Conservation (phyloP, 2,113 vertebrate genomes). For the Cichladusa arquata region DNA sequence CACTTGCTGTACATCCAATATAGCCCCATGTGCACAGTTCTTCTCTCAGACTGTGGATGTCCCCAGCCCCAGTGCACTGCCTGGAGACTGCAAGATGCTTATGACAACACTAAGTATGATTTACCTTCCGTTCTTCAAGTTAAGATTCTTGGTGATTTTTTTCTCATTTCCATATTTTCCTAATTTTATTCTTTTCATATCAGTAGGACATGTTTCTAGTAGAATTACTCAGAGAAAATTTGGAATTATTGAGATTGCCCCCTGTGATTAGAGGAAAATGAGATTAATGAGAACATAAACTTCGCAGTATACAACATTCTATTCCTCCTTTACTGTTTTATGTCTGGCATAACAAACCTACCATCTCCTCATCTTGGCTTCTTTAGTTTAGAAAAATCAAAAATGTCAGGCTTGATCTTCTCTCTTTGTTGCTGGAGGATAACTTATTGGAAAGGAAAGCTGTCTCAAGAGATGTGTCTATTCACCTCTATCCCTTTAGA, state of each 20-base stretch:
- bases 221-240: background rate
- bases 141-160: background rate
- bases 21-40: fast-evolving
- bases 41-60: background rate
- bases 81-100: background rate
- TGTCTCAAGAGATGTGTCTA: background rate
- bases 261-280: background rate
- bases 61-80: background rate
- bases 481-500: background rate
- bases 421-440: background rate
- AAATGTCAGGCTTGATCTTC: background rate
- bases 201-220: background rate
- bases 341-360: background rate
- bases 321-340: background rate
- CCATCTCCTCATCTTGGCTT: background rate
- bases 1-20: background rate
- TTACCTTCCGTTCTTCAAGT: background rate
- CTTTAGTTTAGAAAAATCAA: background rate
- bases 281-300: background rate
- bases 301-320: background rate
- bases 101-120: background rate
- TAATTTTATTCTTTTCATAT: background rate
- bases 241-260: background rate
- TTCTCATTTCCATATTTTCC: background rate
- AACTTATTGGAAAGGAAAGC: background rate